These are phyloP conservation scores for Melanogrammus aeglefinus DNA, from an alignment of 2,797 vertebrate species.

Conservation along the genomic window DNA sequence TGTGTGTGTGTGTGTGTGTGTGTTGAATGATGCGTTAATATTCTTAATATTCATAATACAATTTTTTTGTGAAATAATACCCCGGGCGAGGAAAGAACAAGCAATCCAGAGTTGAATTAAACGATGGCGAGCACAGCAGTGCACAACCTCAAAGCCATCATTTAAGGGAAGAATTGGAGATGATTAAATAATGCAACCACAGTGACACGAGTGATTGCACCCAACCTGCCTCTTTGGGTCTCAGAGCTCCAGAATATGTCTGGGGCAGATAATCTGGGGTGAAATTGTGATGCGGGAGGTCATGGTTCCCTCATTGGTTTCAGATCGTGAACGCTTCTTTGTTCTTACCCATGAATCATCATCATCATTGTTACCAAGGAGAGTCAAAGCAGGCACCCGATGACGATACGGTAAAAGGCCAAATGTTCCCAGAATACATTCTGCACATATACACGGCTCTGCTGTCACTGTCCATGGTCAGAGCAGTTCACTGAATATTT, in stretches of 20 bases:
- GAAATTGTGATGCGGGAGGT: background rate
- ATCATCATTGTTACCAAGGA: background rate
- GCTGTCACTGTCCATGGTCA: no score
- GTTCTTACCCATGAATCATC: background rate
- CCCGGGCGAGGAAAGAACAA: background rate
- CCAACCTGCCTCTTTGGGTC: background rate
- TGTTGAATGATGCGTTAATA: slow-evolving; percentile 30
- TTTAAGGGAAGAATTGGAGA: background rate
- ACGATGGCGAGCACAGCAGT: background rate
- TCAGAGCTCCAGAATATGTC: no score
- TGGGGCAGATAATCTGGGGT: no score
- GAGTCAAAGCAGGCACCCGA: background rate
- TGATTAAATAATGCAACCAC: background rate
- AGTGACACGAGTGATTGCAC: background rate
- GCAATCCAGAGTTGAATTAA: background rate
- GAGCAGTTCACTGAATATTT: no score
- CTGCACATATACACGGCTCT: background rate
- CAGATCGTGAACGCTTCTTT: background rate
- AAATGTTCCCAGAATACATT: background rate
- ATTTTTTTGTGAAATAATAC: background rate
- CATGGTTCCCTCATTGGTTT: background rate
- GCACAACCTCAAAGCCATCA: background rate
- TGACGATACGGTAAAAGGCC: no score
- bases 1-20: slow-evolving; percentile 7
- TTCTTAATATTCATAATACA: background rate